A percentile compares a stretch with the other conserved stretches of the same genome.
Conservation (phyloP, 2,888 invertebrate genomes). For the Pammene fasciana region DNA sequence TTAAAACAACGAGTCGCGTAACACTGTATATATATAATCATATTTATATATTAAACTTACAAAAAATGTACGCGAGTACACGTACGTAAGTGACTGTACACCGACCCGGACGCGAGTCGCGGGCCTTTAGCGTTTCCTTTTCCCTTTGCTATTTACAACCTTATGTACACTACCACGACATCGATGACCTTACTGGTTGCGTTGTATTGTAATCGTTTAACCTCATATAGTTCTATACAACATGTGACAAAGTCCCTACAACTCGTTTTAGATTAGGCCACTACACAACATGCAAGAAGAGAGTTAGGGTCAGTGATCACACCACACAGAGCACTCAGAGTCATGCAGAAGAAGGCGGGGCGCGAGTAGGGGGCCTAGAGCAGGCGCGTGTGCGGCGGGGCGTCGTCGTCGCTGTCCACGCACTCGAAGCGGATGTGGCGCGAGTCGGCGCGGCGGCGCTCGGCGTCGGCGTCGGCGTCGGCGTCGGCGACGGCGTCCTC, state of each 20-base stretch:
- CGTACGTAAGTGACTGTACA: slow-evolving; percentile 42
- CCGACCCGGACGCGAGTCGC: slow-evolving; percentile 29
- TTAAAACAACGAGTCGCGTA: slow-evolving; percentile 44
- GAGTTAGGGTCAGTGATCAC: slow-evolving; percentile 29
- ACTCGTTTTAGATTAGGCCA: slow-evolving; percentile 27
- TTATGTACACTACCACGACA: slow-evolving; percentile 33
- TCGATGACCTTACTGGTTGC: slow-evolving; percentile 27
- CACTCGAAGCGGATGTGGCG: slow-evolving; percentile 76
- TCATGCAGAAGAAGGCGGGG: slow-evolving; percentile 27
- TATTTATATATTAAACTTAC: slow-evolving; percentile 53
- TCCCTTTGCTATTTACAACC: slow-evolving; percentile 37
- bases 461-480: slow-evolving; percentile 44
- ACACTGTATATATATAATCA: slow-evolving; percentile 48
- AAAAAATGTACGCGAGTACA: slow-evolving; percentile 58
- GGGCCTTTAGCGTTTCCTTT: slow-evolving; percentile 35
- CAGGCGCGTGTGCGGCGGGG: slow-evolving; percentile 66
- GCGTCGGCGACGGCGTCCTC: slow-evolving; percentile 38
- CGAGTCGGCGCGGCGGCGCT: slow-evolving; percentile 44
- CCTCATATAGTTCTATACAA: slow-evolving; percentile 28
- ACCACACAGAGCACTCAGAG: slow-evolving; percentile 19
- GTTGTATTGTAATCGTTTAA: slow-evolving; percentile 26
- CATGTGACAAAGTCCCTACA: slow-evolving; percentile 21
- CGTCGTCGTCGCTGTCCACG: slow-evolving; percentile 74
- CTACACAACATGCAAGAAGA: slow-evolving; percentile 31
- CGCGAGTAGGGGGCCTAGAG: slow-evolving; percentile 51